Evolutionary conservation across 2,888 invertebrate species (phyloP).

Genomic region (Lasioglossum malachurum): DNA sequence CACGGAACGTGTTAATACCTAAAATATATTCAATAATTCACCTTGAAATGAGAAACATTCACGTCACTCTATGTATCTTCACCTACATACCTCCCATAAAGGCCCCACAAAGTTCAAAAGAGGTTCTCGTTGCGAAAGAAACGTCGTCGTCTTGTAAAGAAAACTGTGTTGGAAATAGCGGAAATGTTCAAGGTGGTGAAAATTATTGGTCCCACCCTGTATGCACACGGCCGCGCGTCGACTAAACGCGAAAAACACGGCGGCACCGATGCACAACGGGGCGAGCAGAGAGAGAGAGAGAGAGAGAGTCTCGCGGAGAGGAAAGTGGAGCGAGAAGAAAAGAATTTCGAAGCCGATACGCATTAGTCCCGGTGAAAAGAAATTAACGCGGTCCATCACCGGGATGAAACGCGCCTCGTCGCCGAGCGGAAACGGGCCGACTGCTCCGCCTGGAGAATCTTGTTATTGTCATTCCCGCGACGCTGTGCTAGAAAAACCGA

Average conservation of each 20-base stretch:
- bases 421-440: background rate
- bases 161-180: background rate
- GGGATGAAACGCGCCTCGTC: constrained; percentile 26
- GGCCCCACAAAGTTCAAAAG: too few relatives aligned
- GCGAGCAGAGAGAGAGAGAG: background rate
- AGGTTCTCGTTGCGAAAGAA: too few relatives aligned
- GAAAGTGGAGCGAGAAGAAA: constrained; percentile 52
- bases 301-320: constrained; percentile 4
- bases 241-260: constrained; percentile 6
- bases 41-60: too few relatives aligned
- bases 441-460: background rate
- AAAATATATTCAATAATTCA: too few relatives aligned
- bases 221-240: background rate
- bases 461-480: background rate
- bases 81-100: too few relatives aligned
- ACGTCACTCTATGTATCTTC: too few relatives aligned
- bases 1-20: too few relatives aligned
- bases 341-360: constrained; percentile 44
- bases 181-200: background rate
- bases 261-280: constrained; percentile 3
- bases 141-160: too few relatives aligned
- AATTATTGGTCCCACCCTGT: background rate
- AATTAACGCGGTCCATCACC: constrained; percentile 53
- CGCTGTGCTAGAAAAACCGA: constrained; percentile 5
- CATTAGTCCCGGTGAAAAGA: constrained; percentile 55